Evolutionary conservation across 2,113 vertebrate genomes (phyloP), one percentile per base, ranked within the genome.

Genomic region (Australoheros scitulus): DNA sequence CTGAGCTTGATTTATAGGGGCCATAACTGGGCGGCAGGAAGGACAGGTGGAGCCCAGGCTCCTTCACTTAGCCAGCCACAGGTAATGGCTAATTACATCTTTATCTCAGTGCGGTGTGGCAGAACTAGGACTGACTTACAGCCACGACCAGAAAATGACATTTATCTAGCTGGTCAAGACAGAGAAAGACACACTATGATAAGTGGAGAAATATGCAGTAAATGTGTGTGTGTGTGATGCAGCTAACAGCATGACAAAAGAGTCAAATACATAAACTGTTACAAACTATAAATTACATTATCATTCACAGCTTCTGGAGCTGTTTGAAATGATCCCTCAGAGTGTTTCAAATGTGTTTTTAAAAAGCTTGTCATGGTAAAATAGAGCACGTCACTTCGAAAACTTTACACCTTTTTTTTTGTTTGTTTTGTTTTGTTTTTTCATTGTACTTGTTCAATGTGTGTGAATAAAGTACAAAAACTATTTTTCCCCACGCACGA

Each of bases 361-460:
- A 95, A 95, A 96, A 95, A 95, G 93, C 92, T 93, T 80, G 87
- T 93, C 93, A 94, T 94, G 95, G 94, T 90, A 94, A 96, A 95
- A 95, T 92, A 94, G 94, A 96, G 91, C 91, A 95, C 94, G 83
- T 92, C 93, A 95, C 94, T 94, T 95, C 77, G 64, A 94, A 95
- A 95, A 94, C 90, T 91, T 92, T 93, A 92, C 89, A 87, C 56
- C 38, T 88, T 84, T 87, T 85, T 86, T 74, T 13, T 43, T 43
- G 3, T 43, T 13, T 43, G 47, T 82, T 79, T 76, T 50, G 52
- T 50, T 84, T 32, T 38, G n/a, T 61, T 79, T 83, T 84, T 86
- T 61, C 90, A 11, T 80, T 65, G 75, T 84, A 50, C 52, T 88
- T 5, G 52, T 89, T 93, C 65, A 91, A 86, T 92, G 89, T 93